Percentiles rank a stretch among this genome's conserved stretches.
phyloP scores from a whole-genome alignment of 2,113 vertebrate genomes.

The Actinemys pallida region DNA sequence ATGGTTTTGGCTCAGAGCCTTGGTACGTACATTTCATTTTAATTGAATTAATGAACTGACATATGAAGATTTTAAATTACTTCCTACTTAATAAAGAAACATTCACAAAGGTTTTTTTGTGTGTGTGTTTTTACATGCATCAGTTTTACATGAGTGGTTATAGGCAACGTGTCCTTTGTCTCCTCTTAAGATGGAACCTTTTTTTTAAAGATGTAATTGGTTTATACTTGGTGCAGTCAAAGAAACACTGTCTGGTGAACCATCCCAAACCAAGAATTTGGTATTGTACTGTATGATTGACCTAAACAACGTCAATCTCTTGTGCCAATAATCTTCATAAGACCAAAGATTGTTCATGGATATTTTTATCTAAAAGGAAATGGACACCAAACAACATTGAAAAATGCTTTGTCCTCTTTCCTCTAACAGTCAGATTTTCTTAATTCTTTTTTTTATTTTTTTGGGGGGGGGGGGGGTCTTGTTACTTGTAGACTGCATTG shows the following conservation, averaged over 20 bases:
- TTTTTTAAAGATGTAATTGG: not conserved
- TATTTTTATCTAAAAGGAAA: not conserved
- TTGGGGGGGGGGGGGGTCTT: not conserved
- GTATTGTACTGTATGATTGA: not conserved
- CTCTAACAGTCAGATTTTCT: not conserved
- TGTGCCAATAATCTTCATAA: not conserved
- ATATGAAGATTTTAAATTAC: not conserved
- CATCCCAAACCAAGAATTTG: not conserved
- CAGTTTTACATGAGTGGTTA: not conserved
- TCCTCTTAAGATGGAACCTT: not conserved
- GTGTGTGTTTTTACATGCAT: not conserved
- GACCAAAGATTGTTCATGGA: not conserved
- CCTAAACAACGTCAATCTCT: not conserved
- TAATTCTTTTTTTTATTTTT: not conserved
- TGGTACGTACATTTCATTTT: conserved; percentile 77
- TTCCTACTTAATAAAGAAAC: not conserved
- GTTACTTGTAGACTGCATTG: not conserved
- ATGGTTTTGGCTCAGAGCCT: conserved; percentile 90
- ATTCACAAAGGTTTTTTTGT: not conserved
- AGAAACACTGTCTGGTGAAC: not conserved
- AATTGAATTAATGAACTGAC: fast-evolving
- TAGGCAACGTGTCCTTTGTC: not conserved
- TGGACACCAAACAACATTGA: not conserved
- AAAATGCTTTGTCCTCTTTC: not conserved
- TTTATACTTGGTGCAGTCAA: not conserved